Conservation (phyloP, 1,140 invertebrate genomes). For the Rhynchophorus ferrugineus region DNA sequence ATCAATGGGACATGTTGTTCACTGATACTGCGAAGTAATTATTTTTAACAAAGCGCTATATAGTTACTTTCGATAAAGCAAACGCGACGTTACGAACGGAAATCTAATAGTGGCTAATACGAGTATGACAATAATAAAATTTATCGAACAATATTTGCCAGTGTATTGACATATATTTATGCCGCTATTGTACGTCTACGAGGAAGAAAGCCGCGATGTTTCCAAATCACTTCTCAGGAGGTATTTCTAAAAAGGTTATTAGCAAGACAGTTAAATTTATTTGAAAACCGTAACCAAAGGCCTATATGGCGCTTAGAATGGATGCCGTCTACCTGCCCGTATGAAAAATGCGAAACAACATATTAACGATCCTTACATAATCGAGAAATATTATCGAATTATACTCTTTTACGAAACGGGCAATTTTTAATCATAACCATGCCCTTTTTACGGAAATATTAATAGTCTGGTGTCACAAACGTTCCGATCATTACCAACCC, state of each 20-base stretch:
- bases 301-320: conserved; percentile 14
- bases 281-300: conserved; percentile 19
- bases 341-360: conserved; percentile 22
- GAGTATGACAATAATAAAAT: no score
- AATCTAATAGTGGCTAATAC: no score
- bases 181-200: no score
- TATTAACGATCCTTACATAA: conserved; percentile 21
- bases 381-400: conserved; percentile 17
- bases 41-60: no score
- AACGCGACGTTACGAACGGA: no score
- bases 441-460: conserved; percentile 14
- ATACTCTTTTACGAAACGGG: conserved; percentile 15
- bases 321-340: conserved; percentile 15
- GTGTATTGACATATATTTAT: no score
- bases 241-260: conserved; percentile 10
- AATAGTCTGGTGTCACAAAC: conserved; percentile 13
- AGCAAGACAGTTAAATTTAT: conserved; percentile 11
- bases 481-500: conserved; percentile 2
- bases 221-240: neutral
- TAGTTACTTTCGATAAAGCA: no score
- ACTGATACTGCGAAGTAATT: no score
- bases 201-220: no score
- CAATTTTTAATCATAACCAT: conserved; percentile 12
- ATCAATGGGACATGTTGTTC: no score
- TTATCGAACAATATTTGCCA: no score